Evolutionary conservation across 1,140 invertebrate genomes (phyloP).

Genomic region (Drosophila neocordata): DNA sequence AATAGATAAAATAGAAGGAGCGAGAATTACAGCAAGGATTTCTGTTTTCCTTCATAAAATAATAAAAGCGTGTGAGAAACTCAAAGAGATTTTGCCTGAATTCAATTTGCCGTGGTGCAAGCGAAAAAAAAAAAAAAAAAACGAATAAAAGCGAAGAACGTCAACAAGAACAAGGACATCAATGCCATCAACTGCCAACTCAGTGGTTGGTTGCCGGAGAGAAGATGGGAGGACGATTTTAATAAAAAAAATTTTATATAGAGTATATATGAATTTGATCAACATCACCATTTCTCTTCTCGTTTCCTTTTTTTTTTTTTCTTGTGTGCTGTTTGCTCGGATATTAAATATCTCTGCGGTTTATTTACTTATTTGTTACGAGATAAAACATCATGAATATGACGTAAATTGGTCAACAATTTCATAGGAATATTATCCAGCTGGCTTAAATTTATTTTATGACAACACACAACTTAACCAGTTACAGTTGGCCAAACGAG

Average conservation of each 20-base stretch:
- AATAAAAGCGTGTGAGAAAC: constrained; percentile 69
- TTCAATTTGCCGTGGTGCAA: constrained; percentile 60
- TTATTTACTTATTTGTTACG: constrained; percentile 2
- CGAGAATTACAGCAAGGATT: constrained; percentile 6
- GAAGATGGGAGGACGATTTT: constrained; percentile 50
- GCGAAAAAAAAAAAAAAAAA: constrained; percentile 12
- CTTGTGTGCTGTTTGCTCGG: background rate
- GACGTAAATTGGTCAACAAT: background rate
- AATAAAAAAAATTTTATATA: constrained; percentile 54
- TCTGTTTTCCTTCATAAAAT: constrained; percentile 63
- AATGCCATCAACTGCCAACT: constrained; percentile 13
- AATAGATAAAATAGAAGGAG: constrained; percentile 1
- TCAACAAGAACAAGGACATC: constrained; percentile 67
- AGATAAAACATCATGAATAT: background rate
- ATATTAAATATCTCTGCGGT: background rate
- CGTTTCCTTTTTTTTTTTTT: constrained; percentile 16
- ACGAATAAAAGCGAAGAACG: constrained; percentile 36
- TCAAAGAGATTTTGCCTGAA: constrained; percentile 72
- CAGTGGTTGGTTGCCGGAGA: constrained; percentile 20
- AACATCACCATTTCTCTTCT: constrained; percentile 56
- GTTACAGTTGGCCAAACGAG: no score
- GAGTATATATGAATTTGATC: constrained; percentile 57
- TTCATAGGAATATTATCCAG: background rate
- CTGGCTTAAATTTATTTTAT: background rate
- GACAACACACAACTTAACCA: no score